Evolutionary conservation across 1,140 invertebrate species (phyloP).

Genomic region (Probaryconus sp.): DNA sequence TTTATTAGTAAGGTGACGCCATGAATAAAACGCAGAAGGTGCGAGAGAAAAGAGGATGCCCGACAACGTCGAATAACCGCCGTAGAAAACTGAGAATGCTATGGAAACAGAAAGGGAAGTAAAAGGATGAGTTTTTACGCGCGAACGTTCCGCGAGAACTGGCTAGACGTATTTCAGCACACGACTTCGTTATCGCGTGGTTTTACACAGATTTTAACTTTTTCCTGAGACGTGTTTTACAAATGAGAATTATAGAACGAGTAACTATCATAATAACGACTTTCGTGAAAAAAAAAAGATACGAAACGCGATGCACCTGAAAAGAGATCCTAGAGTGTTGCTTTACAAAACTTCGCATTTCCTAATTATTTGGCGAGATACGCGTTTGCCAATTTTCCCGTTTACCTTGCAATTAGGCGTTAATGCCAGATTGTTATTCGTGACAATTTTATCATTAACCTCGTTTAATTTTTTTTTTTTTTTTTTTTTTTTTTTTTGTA

Average conservation of each 20-base stretch:
- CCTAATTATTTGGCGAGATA: conserved; percentile 17
- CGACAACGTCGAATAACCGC: conserved; percentile 36
- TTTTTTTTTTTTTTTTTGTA: no score
- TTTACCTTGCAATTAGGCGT: conserved; percentile 2
- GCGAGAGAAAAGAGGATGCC: conserved; percentile 33
- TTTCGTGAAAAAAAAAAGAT: conserved; percentile 9
- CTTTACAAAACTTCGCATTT: conserved; percentile 11
- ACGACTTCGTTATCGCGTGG: conserved; percentile 48
- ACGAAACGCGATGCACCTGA: not conserved
- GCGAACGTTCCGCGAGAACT: conserved; percentile 30
- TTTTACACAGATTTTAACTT: conserved; percentile 52
- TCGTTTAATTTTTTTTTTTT: no score
- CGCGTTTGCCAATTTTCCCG: conserved; percentile 1
- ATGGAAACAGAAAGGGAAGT: conserved; percentile 44
- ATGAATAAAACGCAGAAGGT: conserved; percentile 43
- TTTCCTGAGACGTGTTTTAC: conserved; percentile 46
- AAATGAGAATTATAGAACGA: conserved; percentile 43
- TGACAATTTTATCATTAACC: no score
- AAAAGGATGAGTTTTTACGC: conserved; percentile 48
- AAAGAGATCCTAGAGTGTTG: not conserved
- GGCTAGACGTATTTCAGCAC: conserved; percentile 49
- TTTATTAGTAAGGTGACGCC: conserved; percentile 43
- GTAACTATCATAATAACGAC: conserved; percentile 38
- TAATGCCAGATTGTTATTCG: no score
- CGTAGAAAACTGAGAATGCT: conserved; percentile 31